phyloP scores from a whole-genome alignment of 1,140 invertebrate species.

The Eufriesea mexicana region DNA sequence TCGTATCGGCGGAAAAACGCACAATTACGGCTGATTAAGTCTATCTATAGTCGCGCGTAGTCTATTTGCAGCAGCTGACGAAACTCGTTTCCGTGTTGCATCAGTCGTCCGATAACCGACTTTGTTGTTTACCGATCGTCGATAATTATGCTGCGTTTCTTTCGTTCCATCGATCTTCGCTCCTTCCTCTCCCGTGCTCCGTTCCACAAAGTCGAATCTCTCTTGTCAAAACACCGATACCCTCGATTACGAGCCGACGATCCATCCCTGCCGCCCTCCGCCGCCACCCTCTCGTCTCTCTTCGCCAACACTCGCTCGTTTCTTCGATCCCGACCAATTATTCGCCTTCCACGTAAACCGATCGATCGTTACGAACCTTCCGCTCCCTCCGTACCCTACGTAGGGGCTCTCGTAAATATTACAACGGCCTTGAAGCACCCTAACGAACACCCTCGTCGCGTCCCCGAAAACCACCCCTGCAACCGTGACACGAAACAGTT shows the following conservation, averaged over 20 bases:
- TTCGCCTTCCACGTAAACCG: neutral
- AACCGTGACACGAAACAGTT: neutral
- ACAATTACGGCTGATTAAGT: constrained; percentile 55
- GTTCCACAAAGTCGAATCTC: constrained; percentile 36
- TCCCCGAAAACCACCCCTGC: neutral
- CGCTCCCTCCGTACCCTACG: neutral
- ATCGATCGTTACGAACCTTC: neutral
- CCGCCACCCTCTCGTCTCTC: neutral
- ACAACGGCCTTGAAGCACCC: neutral
- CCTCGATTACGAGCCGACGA: constrained; percentile 24
- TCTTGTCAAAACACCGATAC: constrained; percentile 42
- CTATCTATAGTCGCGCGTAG: constrained; percentile 50
- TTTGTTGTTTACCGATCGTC: constrained; percentile 65
- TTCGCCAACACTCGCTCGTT: no score
- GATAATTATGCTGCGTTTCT: constrained; percentile 46
- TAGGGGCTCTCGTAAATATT: constrained; percentile 5
- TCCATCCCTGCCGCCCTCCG: neutral
- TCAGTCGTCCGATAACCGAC: constrained; percentile 72
- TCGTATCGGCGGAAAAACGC: constrained; percentile 41
- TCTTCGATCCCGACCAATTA: no score
- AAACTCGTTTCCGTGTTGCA: constrained; percentile 79
- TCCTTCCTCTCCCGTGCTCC: neutral
- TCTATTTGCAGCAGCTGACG: constrained; percentile 74
- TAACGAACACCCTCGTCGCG: neutral
- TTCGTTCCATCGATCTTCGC: constrained; percentile 12